phyloP scores from a whole-genome alignment of 2,113 vertebrate species.

The Atrichornis clamosus region DNA sequence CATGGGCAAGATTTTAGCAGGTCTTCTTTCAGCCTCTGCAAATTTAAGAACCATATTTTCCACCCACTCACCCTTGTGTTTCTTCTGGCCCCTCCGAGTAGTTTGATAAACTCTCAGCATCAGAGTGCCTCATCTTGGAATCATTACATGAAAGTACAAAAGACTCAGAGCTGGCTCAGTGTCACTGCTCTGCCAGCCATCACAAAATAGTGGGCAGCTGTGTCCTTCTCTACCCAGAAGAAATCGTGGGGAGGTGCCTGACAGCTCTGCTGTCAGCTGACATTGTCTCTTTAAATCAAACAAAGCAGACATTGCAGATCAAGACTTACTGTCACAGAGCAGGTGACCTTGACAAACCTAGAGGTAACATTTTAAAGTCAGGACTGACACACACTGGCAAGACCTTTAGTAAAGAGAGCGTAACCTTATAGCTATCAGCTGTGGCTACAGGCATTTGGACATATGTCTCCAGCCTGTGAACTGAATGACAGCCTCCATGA shows the following conservation, averaged over 20 bases:
- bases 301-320: background rate
- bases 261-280: background rate
- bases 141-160: background rate
- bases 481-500: background rate
- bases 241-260: background rate
- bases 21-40: background rate
- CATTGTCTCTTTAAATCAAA: background rate
- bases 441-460: background rate
- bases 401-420: background rate
- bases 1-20: background rate
- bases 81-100: background rate
- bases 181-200: fast-evolving
- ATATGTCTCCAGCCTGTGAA: background rate
- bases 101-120: background rate
- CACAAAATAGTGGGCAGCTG: background rate
- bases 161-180: background rate
- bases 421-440: background rate
- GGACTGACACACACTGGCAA: background rate
- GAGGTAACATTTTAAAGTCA: background rate
- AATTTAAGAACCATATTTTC: background rate
- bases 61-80: background rate
- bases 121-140: background rate
- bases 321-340: background rate
- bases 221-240: background rate
- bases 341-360: background rate